phyloP scores from a whole-genome alignment of 2,113 vertebrate species.

The Phasianus colchicus region DNA sequence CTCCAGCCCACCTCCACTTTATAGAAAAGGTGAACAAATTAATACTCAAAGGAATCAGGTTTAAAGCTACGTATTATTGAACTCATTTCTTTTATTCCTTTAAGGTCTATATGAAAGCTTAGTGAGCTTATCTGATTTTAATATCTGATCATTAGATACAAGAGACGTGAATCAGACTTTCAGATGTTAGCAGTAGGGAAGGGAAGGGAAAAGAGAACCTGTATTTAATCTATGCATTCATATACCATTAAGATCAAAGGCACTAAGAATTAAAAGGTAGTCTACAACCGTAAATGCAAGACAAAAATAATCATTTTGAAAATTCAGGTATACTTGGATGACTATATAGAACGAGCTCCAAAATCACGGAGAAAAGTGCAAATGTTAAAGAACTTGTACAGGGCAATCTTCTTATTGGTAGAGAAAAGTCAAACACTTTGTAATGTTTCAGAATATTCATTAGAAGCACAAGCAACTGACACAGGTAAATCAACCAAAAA shows the following conservation, averaged over 20 bases:
- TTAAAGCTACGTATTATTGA: constrained; percentile 19
- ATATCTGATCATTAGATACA: constrained; percentile 29
- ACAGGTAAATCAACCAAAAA: not conserved
- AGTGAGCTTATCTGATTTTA: constrained; percentile 30
- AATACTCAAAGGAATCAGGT: constrained; percentile 21
- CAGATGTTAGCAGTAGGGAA: not conserved
- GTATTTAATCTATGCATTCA: not conserved
- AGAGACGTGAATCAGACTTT: not conserved
- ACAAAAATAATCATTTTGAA: not conserved
- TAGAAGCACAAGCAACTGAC: not conserved
- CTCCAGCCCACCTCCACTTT: not conserved
- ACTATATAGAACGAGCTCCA: not conserved
- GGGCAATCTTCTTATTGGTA: not conserved
- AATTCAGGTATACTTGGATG: not conserved
- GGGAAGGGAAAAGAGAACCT: not conserved
- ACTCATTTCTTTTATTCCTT: constrained; percentile 29
- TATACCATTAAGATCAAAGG: not conserved
- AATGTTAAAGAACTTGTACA: not conserved
- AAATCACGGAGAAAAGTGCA: not conserved
- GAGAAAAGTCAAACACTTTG: not conserved
- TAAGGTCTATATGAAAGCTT: constrained; percentile 26
- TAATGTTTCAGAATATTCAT: not conserved
- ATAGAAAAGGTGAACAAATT: not conserved
- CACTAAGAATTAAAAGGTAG: not conserved
- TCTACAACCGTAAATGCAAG: not conserved